Conservation (phyloP, 2,797 vertebrate species). For the Bradypus variegatus region DNA sequence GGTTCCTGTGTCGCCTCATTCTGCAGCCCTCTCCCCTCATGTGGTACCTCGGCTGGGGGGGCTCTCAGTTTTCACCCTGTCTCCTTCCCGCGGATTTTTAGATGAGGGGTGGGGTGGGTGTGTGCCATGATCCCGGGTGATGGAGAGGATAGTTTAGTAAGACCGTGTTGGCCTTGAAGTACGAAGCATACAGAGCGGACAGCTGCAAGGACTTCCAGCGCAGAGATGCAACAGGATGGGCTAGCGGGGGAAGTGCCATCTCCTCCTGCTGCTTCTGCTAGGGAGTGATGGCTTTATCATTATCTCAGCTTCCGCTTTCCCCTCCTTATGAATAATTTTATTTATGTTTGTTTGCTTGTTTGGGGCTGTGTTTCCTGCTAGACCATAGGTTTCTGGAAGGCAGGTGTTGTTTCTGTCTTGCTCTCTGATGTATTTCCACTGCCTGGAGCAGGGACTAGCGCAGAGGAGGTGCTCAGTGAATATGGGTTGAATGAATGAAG, state of each 20-base stretch:
- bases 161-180: background rate
- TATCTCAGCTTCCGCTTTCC: background rate
- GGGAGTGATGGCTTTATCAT: background rate
- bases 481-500: background rate
- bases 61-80: fast-evolving
- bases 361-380: background rate
- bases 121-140: background rate
- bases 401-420: background rate
- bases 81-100: background rate
- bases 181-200: background rate
- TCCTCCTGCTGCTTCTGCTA: no score
- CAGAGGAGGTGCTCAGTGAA: background rate
- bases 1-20: background rate
- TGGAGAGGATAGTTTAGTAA: background rate
- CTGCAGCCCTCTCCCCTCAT: background rate
- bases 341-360: background rate
- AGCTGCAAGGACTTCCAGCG: background rate
- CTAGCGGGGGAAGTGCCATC: fast-evolving
- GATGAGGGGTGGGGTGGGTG: background rate
- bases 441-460: background rate
- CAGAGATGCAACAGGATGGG: background rate
- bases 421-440: background rate
- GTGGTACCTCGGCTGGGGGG: background rate
- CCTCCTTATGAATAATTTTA: background rate
- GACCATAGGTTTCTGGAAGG: background rate